Evolutionary conservation across 2,888 invertebrate species (phyloP).

Genomic region (Ferdinandea cuprea): DNA sequence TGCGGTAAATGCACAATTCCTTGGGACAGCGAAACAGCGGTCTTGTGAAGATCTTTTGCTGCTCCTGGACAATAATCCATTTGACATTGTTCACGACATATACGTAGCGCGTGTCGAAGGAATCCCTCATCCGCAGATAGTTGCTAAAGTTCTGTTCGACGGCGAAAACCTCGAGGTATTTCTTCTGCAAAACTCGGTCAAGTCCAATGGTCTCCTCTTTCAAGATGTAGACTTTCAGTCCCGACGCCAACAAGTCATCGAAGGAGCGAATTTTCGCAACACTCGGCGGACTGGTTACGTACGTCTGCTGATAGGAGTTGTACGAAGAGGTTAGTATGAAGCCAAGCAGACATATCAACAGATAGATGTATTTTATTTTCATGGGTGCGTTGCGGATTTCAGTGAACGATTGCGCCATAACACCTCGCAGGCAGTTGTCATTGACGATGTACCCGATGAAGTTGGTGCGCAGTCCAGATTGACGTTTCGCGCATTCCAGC

Average conservation of each 20-base stretch:
- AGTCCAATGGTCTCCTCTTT: slow-evolving; percentile 76
- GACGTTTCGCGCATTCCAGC: slow-evolving; percentile 75
- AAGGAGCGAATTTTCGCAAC: slow-evolving; percentile 74
- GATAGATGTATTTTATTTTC: slow-evolving; percentile 77
- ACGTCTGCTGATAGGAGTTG: slow-evolving; percentile 79
- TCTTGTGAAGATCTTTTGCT: slow-evolving; percentile 78
- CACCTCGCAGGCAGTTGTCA: slow-evolving; percentile 79
- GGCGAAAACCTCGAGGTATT: slow-evolving; percentile 77
- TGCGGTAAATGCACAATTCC: slow-evolving; percentile 78
- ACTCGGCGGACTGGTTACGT: slow-evolving; percentile 79
- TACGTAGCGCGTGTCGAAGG: slow-evolving; percentile 77
- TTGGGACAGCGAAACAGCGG: slow-evolving; percentile 77
- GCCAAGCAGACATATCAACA: slow-evolving; percentile 79
- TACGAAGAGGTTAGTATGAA: slow-evolving; percentile 79
- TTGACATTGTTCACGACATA: slow-evolving; percentile 77
- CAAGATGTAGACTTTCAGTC: slow-evolving; percentile 76
- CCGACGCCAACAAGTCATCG: slow-evolving; percentile 78
- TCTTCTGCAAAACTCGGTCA: slow-evolving; percentile 53
- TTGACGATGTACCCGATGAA: slow-evolving; percentile 77
- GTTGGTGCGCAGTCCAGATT: slow-evolving; percentile 75
- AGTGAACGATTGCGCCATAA: slow-evolving; percentile 78
- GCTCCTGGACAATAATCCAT: slow-evolving; percentile 78
- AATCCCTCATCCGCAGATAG: slow-evolving; percentile 77
- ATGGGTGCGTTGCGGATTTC: slow-evolving; percentile 76
- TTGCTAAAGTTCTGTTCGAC: slow-evolving; percentile 74